These are phyloP conservation scores for Grapholita molesta DNA, from an alignment of 1,140 invertebrate genomes.

Conservation along the genomic window DNA sequence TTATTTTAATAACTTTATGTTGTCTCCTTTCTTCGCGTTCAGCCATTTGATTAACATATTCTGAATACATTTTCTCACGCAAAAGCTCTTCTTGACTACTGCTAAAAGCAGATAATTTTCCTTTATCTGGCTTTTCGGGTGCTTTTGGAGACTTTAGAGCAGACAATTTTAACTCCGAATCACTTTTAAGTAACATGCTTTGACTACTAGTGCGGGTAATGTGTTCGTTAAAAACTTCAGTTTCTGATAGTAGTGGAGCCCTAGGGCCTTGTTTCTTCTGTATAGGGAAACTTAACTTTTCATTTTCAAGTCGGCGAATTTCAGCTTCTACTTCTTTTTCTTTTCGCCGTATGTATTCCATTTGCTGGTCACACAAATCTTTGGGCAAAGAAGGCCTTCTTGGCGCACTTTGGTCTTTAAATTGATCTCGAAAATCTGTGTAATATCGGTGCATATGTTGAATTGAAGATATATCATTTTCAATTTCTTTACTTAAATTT, in stretches of 20 bases:
- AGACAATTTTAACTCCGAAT: conserved; percentile 15
- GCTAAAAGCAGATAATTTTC: conserved; percentile 57
- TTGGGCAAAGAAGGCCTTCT: conserved; percentile 81
- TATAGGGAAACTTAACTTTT: conserved; percentile 56
- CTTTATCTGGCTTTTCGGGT: conserved; percentile 33
- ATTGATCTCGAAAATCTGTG: conserved; percentile 51
- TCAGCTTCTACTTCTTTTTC: conserved; percentile 82
- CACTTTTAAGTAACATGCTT: conserved; percentile 35
- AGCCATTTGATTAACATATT: conserved; percentile 88
- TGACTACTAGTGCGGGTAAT: conserved; percentile 32
- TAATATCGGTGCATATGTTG: conserved; percentile 64
- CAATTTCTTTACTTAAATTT: conserved; percentile 74
- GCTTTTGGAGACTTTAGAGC: conserved; percentile 17
- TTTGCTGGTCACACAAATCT: conserved; percentile 83
- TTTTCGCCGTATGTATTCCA: conserved; percentile 83
- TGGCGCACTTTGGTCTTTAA: conserved; percentile 36
- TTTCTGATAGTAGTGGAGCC: conserved; percentile 59
- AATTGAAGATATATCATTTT: conserved; percentile 72
- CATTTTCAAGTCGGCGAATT: conserved; percentile 79
- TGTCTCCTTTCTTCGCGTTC: conserved; percentile 88
- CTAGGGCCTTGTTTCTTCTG: conserved; percentile 64
- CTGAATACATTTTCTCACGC: conserved; percentile 88
- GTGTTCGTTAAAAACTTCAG: conserved; percentile 34
- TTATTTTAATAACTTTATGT: conserved; percentile 88
- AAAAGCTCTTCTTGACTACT: conserved; percentile 81